Evolutionary conservation across 2,797 vertebrate genomes (phyloP).

Genomic region (Rhinophrynus dorsalis): DNA sequence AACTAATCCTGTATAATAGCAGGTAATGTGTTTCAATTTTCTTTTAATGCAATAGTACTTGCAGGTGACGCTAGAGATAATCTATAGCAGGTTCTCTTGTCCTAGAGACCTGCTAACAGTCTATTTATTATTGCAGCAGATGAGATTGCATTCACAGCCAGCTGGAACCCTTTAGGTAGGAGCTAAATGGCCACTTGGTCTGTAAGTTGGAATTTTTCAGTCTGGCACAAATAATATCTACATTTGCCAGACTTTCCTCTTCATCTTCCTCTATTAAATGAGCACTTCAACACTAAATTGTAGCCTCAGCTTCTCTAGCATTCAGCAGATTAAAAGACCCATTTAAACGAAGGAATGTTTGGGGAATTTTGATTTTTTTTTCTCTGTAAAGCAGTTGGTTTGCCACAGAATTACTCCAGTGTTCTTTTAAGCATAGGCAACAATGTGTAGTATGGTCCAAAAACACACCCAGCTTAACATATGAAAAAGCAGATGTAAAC

Average conservation of each 20-base stretch:
- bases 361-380: too few species aligned
- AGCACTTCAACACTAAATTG: constrained; percentile 7
- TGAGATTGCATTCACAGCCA: background rate
- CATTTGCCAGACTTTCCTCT: constrained; percentile 28
- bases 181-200: constrained; percentile 28
- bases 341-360: too few species aligned
- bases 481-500: too few species aligned
- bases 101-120: constrained; percentile 15
- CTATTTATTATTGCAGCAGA: constrained; percentile 29
- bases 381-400: too few species aligned
- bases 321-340: too few species aligned
- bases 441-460: too few species aligned
- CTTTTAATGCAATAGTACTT: constrained; percentile 20
- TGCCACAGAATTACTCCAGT: too few species aligned
- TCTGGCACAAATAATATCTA: constrained; percentile 8
- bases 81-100: constrained; percentile 31
- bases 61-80: constrained; percentile 47
- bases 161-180: constrained; percentile 37
- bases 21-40: constrained; percentile 54
- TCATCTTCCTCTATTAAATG: constrained; percentile 21
- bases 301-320: too few species aligned
- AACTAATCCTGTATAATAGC: constrained; percentile 57
- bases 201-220: constrained; percentile 13
- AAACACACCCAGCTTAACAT: too few species aligned
- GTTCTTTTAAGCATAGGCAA: too few species aligned